Percentiles rank a stretch among this genome's conserved stretches.
These are phyloP conservation scores for Drosophila malerkotliana DNA, from an alignment of 1,140 invertebrate genomes.

Conservation along the genomic window DNA sequence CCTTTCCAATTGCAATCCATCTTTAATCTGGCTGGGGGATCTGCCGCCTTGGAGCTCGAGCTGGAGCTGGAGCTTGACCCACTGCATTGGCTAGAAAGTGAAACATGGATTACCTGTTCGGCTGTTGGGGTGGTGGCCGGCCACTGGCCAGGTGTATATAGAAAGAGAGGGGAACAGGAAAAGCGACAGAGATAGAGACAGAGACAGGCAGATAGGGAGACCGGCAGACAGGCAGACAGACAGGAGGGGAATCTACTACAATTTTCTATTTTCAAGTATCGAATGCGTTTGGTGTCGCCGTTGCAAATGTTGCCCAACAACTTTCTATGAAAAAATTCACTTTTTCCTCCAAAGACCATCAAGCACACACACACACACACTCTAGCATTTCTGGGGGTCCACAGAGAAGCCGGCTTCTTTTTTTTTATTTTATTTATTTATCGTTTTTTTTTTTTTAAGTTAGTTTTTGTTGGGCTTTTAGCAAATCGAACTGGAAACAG, in stretches of 20 bases:
- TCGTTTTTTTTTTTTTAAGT: constrained; percentile 3
- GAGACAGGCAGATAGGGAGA: constrained; percentile 11
- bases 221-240: constrained; percentile 14
- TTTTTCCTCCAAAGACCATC: constrained; percentile 59
- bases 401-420: constrained; percentile 53
- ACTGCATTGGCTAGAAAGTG: constrained; percentile 46
- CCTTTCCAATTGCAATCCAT: constrained; percentile 47
- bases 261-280: constrained; percentile 80
- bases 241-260: constrained; percentile 31
- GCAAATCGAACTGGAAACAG: constrained; percentile 61
- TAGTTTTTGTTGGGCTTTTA: constrained; percentile 47
- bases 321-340: constrained; percentile 82
- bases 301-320: constrained; percentile 78
- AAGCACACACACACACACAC: constrained; percentile 3
- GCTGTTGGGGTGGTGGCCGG: no score
- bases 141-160: background rate
- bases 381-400: constrained; percentile 12
- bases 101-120: constrained; percentile 28
- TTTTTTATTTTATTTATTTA: constrained; percentile 8
- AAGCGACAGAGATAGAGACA: constrained; percentile 5
- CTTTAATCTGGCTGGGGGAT: constrained; percentile 6
- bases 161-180: background rate
- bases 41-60: no score
- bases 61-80: constrained; percentile 21
- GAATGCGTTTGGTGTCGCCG: constrained; percentile 45